Percentiles rank a stretch among this genome's conserved stretches.
These are phyloP conservation scores for Potamarius usumacintae DNA, from an alignment of 2,113 vertebrate species.

Conservation along the genomic window DNA sequence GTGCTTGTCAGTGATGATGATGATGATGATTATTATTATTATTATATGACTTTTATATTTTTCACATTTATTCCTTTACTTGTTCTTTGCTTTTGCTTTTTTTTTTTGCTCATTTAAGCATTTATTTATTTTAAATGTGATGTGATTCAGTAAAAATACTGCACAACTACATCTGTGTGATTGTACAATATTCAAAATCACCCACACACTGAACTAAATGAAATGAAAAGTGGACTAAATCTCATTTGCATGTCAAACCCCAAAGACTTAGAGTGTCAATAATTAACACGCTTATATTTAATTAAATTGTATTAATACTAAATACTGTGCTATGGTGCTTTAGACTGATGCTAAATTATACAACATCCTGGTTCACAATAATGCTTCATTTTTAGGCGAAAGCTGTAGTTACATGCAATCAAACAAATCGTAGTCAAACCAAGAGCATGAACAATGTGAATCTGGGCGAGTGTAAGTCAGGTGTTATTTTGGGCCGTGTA, in stretches of 20 bases:
- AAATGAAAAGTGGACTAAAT: background rate
- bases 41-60: background rate
- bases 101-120: background rate
- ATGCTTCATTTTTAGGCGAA: background rate
- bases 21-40: background rate
- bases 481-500: conserved; percentile 1
- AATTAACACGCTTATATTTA: background rate
- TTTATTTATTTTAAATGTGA: background rate
- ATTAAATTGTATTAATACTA: background rate
- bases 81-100: background rate
- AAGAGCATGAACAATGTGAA: background rate
- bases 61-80: too few species aligned
- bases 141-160: background rate
- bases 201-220: background rate
- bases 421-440: background rate
- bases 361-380: background rate
- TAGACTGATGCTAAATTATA: background rate
- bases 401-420: background rate
- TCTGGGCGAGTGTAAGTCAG: background rate
- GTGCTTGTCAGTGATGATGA: too few species aligned
- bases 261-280: background rate
- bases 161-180: background rate
- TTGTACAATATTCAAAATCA: background rate
- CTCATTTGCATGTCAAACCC: background rate
- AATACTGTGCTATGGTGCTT: background rate